Base-by-base conservation (phyloP, 64 coral and sea anemone genomes). In the Hydrozoanthus tunicans region DNA sequence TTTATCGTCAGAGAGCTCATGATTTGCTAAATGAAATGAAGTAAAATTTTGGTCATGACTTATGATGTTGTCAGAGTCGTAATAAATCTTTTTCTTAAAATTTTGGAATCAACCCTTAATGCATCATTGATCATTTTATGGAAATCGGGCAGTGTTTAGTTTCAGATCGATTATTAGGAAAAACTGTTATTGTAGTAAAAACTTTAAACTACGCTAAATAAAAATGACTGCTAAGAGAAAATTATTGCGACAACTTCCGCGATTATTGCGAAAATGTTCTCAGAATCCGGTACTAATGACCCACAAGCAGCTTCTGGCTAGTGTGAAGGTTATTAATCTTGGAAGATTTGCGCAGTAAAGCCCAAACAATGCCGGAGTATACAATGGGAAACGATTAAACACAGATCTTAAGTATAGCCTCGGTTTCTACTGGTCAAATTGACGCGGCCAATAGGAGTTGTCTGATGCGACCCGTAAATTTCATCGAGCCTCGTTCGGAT, bases 191-290 rank as follows among this genome's bases (percentile, higher is more conserved):
- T 71, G 15, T 70, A 73, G 65, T 60, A 25, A 65, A 6, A 68
- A 67, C 51, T 20, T 61, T 64, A 83, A 83, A 51, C 81, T 27
- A 51, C n/a, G 32, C 14, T 68, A 51, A 66, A 65, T 83, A 71
- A 70, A 85, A 51, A 71, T 85, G 65, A 20, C 78, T 85, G 70
- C 82, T 85, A 70, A 85, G 66, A 86, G 83, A 20, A 67, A 54
- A 86, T 73, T 73, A 86, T 11, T 55, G 12, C 7, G 7, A 10
- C 20, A 72, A 68, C 83, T 86, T 86, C 83, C 83, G 67, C 15
- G 55, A 86, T 86, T 58, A 86, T 59, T 59, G 83, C 53, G 56
- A 86, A 86, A 72, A 65, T 83, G 81, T 65, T 20, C 81, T 52
- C 51, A 12, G 10, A 83, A 68, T 83, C 68, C 83, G 66, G 64